A percentile compares a stretch with the other conserved stretches of the same genome.
These are phyloP conservation scores for Pilophorus perplexus DNA, from an alignment of 2,888 invertebrate genomes.

Conservation along the genomic window DNA sequence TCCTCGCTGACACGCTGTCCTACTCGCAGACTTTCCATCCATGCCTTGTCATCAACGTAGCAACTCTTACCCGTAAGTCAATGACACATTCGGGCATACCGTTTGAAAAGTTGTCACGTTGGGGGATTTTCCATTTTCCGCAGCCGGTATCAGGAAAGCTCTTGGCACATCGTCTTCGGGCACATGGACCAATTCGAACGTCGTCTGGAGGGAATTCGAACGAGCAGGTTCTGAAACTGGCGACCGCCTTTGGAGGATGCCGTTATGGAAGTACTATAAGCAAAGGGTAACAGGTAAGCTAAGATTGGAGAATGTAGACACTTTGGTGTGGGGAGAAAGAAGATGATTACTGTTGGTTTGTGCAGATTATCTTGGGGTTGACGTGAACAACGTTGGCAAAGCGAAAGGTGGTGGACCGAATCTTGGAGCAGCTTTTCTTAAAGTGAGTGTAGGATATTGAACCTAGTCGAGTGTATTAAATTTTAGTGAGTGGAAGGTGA, in stretches of 20 bases:
- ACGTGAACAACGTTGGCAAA: slow-evolving; percentile 65
- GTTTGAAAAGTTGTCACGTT: no score
- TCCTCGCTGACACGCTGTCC: slow-evolving; percentile 52
- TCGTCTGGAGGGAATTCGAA: slow-evolving; percentile 58
- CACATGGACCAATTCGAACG: slow-evolving; percentile 60
- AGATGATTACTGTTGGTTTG: slow-evolving; percentile 1
- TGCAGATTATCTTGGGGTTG: slow-evolving; percentile 55
- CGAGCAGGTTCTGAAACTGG: slow-evolving; percentile 61
- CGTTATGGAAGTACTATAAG: slow-evolving; percentile 63
- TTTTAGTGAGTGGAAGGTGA: no score
- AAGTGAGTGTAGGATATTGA: slow-evolving; percentile 51
- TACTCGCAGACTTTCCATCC: slow-evolving; percentile 60
- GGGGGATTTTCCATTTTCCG: no score
- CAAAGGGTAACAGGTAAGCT: slow-evolving; percentile 55
- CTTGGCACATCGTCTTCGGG: slow-evolving; percentile 63
- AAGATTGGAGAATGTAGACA: background rate
- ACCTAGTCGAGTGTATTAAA: no score
- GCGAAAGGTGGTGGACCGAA: slow-evolving; percentile 64
- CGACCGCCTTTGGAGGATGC: slow-evolving; percentile 70
- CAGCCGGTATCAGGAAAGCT: slow-evolving; percentile 59
- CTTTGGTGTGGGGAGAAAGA: background rate
- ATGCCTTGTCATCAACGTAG: slow-evolving; percentile 65
- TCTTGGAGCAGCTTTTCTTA: slow-evolving; percentile 69
- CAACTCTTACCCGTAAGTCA: slow-evolving; percentile 58
- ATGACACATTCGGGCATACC: no score